These are phyloP conservation scores for Galago senegalensis DNA, from an alignment of 2,797 vertebrate species.

Conservation along the genomic window DNA sequence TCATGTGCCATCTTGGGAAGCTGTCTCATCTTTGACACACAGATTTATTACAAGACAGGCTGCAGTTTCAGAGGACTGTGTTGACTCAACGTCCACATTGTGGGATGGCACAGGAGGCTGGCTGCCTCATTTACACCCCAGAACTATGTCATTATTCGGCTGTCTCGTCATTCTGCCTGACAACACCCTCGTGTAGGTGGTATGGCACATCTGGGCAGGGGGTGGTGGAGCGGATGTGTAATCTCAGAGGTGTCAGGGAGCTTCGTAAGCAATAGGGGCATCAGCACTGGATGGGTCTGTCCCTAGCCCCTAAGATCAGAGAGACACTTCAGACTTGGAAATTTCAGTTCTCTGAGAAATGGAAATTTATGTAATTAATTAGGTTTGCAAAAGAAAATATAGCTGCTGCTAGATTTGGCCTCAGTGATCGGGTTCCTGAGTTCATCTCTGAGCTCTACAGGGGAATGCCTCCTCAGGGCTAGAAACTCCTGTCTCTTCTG, in stretches of 20 bases:
- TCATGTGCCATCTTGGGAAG: not conserved
- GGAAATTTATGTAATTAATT: not conserved
- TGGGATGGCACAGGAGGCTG: not conserved
- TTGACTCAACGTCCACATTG: conserved; percentile 9
- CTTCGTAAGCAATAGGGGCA: not conserved
- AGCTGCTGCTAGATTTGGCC: not conserved
- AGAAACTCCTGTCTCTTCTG: not conserved
- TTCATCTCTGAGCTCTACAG: not conserved
- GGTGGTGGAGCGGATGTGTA: not conserved
- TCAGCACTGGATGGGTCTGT: not conserved
- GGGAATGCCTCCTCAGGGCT: not conserved
- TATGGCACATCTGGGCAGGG: not conserved
- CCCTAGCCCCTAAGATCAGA: not conserved
- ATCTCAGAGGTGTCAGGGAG: not conserved
- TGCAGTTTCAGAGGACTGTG: not conserved
- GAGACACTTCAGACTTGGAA: conserved; percentile 38
- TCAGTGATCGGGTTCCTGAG: not conserved
- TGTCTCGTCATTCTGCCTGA: conserved; percentile 25
- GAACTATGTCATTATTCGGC: conserved; percentile 50
- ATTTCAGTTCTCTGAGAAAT: conserved; percentile 50
- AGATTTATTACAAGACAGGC: not conserved
- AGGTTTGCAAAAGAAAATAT: not conserved
- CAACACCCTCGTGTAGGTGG: not conserved
- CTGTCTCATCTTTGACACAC: not conserved
- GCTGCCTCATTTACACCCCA: conserved; percentile 67